A percentile compares a stretch with the other conserved stretches of the same genome.
Conservation (phyloP, 1,140 invertebrate species). For the Pseudomyrmex flavicornis region DNA sequence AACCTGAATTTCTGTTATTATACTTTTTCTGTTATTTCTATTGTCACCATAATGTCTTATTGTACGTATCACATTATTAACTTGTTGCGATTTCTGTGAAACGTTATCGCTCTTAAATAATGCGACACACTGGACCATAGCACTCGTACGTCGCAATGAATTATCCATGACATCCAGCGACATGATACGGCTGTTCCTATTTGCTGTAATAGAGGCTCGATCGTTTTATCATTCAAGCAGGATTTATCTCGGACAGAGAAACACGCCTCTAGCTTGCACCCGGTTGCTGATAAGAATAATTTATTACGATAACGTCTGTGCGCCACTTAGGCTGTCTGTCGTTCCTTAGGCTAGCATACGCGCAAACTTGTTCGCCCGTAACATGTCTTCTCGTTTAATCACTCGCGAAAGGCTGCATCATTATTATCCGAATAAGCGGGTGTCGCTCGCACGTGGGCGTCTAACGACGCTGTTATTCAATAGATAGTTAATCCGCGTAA, state of each 20-base stretch:
- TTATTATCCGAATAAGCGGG: conserved; percentile 54
- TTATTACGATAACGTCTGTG: conserved; percentile 66
- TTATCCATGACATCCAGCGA: conserved; percentile 40
- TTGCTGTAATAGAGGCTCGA: conserved; percentile 49
- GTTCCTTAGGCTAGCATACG: conserved; percentile 27
- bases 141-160: conserved; percentile 18
- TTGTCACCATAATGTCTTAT: neutral
- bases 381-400: conserved; percentile 62
- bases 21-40: neutral
- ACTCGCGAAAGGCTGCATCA: conserved; percentile 54
- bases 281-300: conserved; percentile 66
- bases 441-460: conserved; percentile 36
- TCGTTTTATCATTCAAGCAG: conserved; percentile 57
- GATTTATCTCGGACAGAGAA: conserved; percentile 57
- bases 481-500: conserved; percentile 29
- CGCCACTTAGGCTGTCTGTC: conserved; percentile 6
- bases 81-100: conserved; percentile 11
- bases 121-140: conserved; percentile 37
- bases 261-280: conserved; percentile 57
- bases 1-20: too few relatives aligned
- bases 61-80: neutral
- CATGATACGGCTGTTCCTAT: conserved; percentile 41
- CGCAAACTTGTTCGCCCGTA: conserved; percentile 50
- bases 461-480: conserved; percentile 15
- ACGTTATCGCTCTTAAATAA: conserved; percentile 19